A percentile compares a stretch with the other conserved stretches of the same genome.
Conservation (phyloP, 2,888 invertebrate species). For the Parnassius apollo region DNA sequence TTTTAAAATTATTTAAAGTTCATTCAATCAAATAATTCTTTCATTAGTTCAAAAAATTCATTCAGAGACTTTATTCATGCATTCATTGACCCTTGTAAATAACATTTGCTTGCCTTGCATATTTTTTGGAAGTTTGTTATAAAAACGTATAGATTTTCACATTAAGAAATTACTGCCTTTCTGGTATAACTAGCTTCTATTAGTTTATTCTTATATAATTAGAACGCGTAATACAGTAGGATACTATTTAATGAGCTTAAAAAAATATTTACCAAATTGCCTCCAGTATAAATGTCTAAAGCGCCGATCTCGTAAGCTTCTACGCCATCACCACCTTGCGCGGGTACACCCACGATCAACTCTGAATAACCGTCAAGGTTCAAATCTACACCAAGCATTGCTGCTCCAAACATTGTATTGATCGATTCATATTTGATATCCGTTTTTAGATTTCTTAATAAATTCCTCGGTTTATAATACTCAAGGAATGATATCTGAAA, state of each 20-base stretch:
- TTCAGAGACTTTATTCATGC: too few relatives aligned
- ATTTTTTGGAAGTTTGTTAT: too few relatives aligned
- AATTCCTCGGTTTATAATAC: constrained; percentile 11
- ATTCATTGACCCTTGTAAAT: too few relatives aligned
- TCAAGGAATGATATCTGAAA: constrained; percentile 40
- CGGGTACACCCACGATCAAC: constrained; percentile 82
- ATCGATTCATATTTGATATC: constrained; percentile 34
- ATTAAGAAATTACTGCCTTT: too few relatives aligned
- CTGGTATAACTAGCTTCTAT: too few relatives aligned
- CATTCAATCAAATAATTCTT: too few relatives aligned
- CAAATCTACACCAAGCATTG: constrained; percentile 68
- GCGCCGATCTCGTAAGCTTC: constrained; percentile 72
- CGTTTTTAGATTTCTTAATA: background rate
- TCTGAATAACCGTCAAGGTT: constrained; percentile 79
- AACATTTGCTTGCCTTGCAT: too few relatives aligned
- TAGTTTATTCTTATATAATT: too few relatives aligned
- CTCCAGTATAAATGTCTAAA: constrained; percentile 70
- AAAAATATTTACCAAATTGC: constrained; percentile 37
- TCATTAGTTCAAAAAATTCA: too few relatives aligned
- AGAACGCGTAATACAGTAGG: too few relatives aligned
- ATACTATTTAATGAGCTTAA: background rate
- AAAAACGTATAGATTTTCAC: too few relatives aligned
- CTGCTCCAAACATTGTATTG: constrained; percentile 81
- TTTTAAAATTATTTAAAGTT: too few relatives aligned
- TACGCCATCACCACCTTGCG: constrained; percentile 36